phyloP scores from a whole-genome alignment of 1,140 invertebrate genomes.

The Penaeus chinensis region DNA sequence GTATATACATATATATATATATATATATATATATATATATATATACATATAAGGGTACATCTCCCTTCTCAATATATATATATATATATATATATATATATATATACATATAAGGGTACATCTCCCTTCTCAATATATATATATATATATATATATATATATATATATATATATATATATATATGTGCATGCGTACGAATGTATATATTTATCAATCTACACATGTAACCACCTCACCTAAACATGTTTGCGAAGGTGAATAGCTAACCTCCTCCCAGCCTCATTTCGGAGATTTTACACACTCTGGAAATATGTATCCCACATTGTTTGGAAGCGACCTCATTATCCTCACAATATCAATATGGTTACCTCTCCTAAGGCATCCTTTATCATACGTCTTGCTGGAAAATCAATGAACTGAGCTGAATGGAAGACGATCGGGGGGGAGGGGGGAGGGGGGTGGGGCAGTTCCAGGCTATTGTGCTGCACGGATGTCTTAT shows the following conservation, averaged over 20 bases:
- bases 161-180: not conserved
- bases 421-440: not conserved
- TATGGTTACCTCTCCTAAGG: too few species aligned
- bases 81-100: not conserved
- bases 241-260: too few species aligned
- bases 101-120: not conserved
- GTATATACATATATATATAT: not conserved
- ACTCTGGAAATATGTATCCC: too few species aligned
- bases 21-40: not conserved
- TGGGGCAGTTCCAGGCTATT: not conserved
- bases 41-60: not conserved
- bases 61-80: not conserved
- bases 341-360: too few species aligned
- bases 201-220: not conserved
- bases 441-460: not conserved
- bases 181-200: not conserved
- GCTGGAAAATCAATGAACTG: too few species aligned
- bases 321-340: too few species aligned
- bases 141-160: not conserved
- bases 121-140: not conserved
- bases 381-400: too few species aligned
- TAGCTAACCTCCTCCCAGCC: too few species aligned
- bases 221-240: too few species aligned
- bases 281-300: too few species aligned
- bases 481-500: not conserved